These are phyloP conservation scores for Lycocerus yunnanus DNA, from an alignment of 2,888 invertebrate species.

Conservation along the genomic window DNA sequence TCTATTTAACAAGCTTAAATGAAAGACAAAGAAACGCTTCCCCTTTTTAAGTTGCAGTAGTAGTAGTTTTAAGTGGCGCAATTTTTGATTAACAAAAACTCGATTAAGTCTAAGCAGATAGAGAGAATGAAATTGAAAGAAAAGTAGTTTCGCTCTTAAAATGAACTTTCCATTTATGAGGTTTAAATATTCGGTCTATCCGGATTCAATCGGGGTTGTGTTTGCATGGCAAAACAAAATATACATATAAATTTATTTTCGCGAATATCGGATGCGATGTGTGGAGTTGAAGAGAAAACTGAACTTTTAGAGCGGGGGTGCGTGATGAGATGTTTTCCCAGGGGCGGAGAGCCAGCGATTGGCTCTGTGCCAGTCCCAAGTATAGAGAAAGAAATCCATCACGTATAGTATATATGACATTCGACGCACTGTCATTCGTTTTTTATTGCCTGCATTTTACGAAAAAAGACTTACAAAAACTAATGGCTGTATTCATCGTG, in stretches of 20 bases:
- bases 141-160: constrained; percentile 21
- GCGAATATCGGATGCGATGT: constrained; percentile 33
- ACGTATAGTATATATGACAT: constrained; percentile 31
- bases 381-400: constrained; percentile 34
- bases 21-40: not conserved
- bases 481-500: constrained; percentile 23
- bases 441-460: constrained; percentile 18
- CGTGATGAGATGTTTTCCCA: constrained; percentile 37
- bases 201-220: constrained; percentile 28
- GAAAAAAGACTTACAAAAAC: constrained; percentile 17
- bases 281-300: constrained; percentile 32
- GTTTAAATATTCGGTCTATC: constrained; percentile 29
- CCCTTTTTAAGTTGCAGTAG: not conserved
- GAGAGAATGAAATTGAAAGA: constrained; percentile 2
- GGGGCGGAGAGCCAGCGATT: constrained; percentile 39
- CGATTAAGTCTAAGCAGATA: not conserved
- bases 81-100: not conserved
- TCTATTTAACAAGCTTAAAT: not conserved
- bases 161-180: constrained; percentile 27
- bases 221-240: constrained; percentile 33
- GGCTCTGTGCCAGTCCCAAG: constrained; percentile 42
- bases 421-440: constrained; percentile 26
- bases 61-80: not conserved
- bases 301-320: constrained; percentile 29
- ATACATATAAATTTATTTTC: constrained; percentile 37